These are phyloP conservation scores for Aplodontia rufa DNA, from an alignment of 2,113 vertebrate genomes.

Conservation along the genomic window DNA sequence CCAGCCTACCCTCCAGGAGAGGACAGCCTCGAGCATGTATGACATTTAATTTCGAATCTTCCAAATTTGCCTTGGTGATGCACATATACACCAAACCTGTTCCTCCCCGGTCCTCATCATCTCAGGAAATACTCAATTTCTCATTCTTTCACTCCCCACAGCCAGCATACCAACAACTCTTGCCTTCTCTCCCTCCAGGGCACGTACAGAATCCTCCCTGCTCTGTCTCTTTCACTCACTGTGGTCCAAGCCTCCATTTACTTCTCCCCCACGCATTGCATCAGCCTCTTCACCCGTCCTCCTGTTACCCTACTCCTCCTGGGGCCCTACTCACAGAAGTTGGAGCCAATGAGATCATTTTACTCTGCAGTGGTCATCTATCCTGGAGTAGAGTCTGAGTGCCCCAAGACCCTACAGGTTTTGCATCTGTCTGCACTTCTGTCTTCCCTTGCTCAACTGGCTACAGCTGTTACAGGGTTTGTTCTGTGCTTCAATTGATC, in stretches of 20 bases:
- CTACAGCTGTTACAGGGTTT: accelerated
- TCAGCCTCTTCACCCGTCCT: background rate
- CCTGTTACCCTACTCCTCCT: background rate
- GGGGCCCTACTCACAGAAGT: background rate
- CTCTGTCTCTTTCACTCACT: background rate
- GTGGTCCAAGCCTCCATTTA: background rate
- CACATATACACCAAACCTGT: background rate
- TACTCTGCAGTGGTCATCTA: background rate
- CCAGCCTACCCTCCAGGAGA: background rate
- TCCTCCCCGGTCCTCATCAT: background rate
- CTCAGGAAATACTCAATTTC: background rate
- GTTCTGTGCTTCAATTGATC: background rate
- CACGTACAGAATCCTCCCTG: background rate
- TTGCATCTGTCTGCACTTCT: background rate
- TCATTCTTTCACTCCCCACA: background rate
- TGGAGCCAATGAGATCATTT: background rate
- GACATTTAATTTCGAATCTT: background rate
- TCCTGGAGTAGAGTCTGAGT: background rate
- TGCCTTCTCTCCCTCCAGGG: background rate
- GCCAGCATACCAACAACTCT: background rate
- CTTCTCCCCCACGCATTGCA: background rate
- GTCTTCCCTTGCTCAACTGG: background rate
- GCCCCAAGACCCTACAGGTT: background rate
- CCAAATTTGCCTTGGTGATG: background rate
- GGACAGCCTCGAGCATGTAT: background rate